A percentile compares a stretch with the other conserved stretches of the same genome.
Conservation (phyloP, 2,797 vertebrate genomes). For the Rhincodon typus region DNA sequence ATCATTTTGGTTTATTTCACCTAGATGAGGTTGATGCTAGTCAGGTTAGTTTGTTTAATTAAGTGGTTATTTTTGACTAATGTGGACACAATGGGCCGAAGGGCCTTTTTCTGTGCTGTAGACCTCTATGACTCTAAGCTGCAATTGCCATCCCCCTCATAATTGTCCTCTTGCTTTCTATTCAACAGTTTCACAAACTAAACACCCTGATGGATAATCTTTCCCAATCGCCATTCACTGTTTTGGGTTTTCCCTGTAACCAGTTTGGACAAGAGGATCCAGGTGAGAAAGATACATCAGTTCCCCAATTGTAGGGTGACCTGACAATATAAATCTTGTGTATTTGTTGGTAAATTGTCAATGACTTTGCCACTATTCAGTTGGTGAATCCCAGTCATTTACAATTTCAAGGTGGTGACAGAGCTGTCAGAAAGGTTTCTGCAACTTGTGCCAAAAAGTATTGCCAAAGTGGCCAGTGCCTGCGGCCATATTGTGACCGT, state of each 20-base stretch:
- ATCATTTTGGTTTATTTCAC: neutral
- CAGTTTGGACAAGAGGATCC: conserved; percentile 72
- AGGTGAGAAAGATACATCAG: conserved; percentile 49
- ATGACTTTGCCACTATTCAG: neutral
- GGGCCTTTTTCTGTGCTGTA: too few species aligned
- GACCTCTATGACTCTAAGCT: too few species aligned
- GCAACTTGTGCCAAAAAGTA: neutral
- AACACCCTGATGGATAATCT: conserved; percentile 73
- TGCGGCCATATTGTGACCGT: neutral
- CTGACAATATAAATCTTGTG: too few species aligned
- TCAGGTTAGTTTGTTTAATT: too few species aligned
- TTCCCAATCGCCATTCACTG: conserved; percentile 55
- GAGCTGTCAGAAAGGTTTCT: neutral
- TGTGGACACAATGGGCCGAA: too few species aligned
- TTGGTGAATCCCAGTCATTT: neutral
- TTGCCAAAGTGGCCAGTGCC: neutral
- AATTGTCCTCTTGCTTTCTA: neutral
- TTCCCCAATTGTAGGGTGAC: neutral
- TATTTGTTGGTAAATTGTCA: neutral
- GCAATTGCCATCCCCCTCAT: neutral
- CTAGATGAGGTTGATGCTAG: neutral
- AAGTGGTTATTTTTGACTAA: too few species aligned
- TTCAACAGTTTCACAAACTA: conserved; percentile 60
- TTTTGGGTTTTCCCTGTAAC: conserved; percentile 68
- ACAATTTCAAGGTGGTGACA: neutral